Evolutionary conservation across 2,797 vertebrate genomes (phyloP), one percentile per base, ranked within the genome.

Genomic region (Peromyscus attwateri): DNA sequence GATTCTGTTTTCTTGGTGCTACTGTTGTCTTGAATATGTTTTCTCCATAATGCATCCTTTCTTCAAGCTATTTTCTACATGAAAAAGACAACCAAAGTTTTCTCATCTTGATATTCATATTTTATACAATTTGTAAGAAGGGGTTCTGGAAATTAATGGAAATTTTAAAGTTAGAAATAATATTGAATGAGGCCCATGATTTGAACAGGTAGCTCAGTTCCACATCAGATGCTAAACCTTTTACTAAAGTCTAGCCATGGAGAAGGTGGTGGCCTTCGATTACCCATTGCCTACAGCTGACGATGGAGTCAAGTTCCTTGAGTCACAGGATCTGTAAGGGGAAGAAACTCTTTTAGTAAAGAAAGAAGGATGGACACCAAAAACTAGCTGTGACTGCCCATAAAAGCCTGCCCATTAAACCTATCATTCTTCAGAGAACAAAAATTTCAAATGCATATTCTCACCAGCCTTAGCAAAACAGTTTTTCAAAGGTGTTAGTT

Each of bases 391-490:
- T 11, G 23, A 40, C 9, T n/a, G 1, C 55, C 12, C 34, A 3
- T 85, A 57, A 49, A 6, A 68, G 8, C 13, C 34, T 49, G 11
- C 2, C 7, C 1, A 23, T 76, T 75, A 75, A 19, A 12, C 14
- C 31, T 19, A 25, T 43, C 25, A 68, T 40, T 71, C 55, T 46
- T 87, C 66, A 68, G 0, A 37, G 1, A 27, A 37, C 17, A 93
- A 73, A 93, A 16, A 76, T 89, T 94, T 92, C 5, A 57, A 95
- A 37, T 37, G 27, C 34, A 25, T 49, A 13, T 10, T 83, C n/a
- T 19, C n/a, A 27, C 4, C 11, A 25, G 49, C 27, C 12, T 4
- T 87, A 77, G 21, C 23, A 75, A 27, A 91, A 88, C 57, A 91
- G 6, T n/a, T 49, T 6, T 79, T 91, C 31, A 52, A 80, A 95